These are phyloP conservation scores for Lasiommata megera DNA, from an alignment of 2,888 invertebrate species.

Conservation along the genomic window DNA sequence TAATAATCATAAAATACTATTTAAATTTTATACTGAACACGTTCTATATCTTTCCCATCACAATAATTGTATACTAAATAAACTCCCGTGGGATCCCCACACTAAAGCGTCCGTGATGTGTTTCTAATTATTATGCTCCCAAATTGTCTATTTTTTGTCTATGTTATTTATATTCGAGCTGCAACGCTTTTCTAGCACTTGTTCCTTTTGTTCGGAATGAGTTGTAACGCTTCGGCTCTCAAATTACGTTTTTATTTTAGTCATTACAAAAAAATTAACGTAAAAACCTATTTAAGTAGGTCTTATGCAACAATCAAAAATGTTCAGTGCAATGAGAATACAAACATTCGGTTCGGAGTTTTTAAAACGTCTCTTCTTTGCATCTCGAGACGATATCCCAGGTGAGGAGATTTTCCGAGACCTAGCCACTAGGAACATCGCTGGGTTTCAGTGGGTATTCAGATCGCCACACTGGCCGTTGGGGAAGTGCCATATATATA, in stretches of 20 bases:
- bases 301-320: background rate
- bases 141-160: conserved; percentile 29
- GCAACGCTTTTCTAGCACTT: conserved; percentile 17
- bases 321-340: too few relatives aligned
- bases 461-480: too few relatives aligned
- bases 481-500: too few relatives aligned
- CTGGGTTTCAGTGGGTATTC: too few relatives aligned
- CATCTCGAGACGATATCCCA: too few relatives aligned
- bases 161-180: conserved; percentile 24
- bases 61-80: background rate
- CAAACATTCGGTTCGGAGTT: too few relatives aligned
- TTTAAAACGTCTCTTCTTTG: too few relatives aligned
- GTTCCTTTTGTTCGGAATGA: conserved; percentile 21
- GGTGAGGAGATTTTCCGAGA: too few relatives aligned
- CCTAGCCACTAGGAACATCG: too few relatives aligned
- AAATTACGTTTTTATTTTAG: conserved; percentile 5
- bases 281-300: background rate
- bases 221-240: conserved; percentile 16
- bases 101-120: conserved; percentile 15
- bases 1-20: too few relatives aligned
- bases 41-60: background rate
- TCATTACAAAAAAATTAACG: background rate
- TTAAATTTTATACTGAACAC: background rate
- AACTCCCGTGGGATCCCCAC: conserved; percentile 31
- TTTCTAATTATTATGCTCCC: conserved; percentile 35